phyloP scores from a whole-genome alignment of 2,888 invertebrate species.

The Meloe dianella region DNA sequence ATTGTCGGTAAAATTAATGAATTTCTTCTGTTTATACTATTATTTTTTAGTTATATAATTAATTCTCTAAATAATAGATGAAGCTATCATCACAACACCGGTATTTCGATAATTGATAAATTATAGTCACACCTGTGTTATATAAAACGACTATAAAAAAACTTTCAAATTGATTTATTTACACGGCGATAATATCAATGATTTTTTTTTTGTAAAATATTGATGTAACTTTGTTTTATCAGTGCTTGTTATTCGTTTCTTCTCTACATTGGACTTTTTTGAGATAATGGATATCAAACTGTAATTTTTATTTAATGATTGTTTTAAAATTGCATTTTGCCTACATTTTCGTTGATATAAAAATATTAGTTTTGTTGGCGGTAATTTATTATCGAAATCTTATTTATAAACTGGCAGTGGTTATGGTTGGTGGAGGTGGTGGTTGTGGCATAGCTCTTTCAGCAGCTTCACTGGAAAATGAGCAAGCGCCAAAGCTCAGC shows the following conservation, averaged over 20 bases:
- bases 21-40: not conserved
- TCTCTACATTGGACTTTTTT: not conserved
- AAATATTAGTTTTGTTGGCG: not conserved
- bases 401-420: not conserved
- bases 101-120: not conserved
- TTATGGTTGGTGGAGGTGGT: not conserved
- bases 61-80: not conserved
- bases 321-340: not conserved
- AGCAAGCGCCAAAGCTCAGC: not conserved
- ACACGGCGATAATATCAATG: too few species aligned
- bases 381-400: slow-evolving; percentile 1
- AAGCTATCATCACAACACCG: not conserved
- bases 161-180: not conserved
- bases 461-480: not conserved
- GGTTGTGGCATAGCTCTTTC: too few species aligned
- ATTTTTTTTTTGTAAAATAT: too few species aligned
- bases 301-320: not conserved
- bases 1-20: not conserved
- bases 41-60: not conserved
- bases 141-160: not conserved
- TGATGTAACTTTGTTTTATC: too few species aligned
- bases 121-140: not conserved
- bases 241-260: not conserved
- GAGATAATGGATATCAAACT: not conserved
- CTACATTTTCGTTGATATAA: not conserved